Conservation (phyloP, 2,888 invertebrate species). For the Drosophila mayaguana region DNA sequence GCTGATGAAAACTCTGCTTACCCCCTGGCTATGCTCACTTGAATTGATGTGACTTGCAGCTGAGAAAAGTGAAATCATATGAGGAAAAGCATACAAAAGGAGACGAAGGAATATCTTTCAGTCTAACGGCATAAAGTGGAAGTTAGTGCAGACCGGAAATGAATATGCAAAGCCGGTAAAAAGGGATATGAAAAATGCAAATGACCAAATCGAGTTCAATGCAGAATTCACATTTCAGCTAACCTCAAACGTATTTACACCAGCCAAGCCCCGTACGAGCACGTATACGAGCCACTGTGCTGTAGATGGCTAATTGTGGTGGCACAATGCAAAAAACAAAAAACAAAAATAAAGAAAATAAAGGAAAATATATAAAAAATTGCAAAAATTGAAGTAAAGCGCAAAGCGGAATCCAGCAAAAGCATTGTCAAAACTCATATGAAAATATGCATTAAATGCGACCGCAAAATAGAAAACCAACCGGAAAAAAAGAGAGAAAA, state of each 20-base stretch:
- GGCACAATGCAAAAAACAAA: constrained; percentile 36
- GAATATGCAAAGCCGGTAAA: constrained; percentile 75
- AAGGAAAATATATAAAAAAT: background rate
- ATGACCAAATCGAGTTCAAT: constrained; percentile 73
- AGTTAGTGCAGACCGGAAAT: constrained; percentile 64
- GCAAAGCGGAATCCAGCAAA: constrained; percentile 28
- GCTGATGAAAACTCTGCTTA: background rate
- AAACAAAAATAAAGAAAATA: constrained; percentile 18
- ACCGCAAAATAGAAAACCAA: constrained; percentile 72
- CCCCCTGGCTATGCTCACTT: background rate
- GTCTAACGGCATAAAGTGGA: constrained; percentile 37
- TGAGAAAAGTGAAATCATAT: constrained; percentile 34
- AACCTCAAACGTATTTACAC: constrained; percentile 39
- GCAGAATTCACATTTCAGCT: constrained; percentile 48
- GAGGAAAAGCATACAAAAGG: background rate
- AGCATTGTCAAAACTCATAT: constrained; percentile 48
- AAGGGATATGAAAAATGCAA: constrained; percentile 78
- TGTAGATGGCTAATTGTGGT: constrained; percentile 67
- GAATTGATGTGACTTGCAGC: background rate
- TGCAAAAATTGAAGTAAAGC: constrained; percentile 37
- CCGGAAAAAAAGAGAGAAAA: constrained; percentile 30
- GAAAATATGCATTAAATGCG: constrained; percentile 73
- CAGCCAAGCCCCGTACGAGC: constrained; percentile 24
- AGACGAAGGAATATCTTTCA: constrained; percentile 2
- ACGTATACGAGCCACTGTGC: constrained; percentile 62